Evolutionary conservation across 1,140 invertebrate genomes (phyloP), one percentile per base, ranked within the genome.

Genomic region (Trypoxylus dichotomus): DNA sequence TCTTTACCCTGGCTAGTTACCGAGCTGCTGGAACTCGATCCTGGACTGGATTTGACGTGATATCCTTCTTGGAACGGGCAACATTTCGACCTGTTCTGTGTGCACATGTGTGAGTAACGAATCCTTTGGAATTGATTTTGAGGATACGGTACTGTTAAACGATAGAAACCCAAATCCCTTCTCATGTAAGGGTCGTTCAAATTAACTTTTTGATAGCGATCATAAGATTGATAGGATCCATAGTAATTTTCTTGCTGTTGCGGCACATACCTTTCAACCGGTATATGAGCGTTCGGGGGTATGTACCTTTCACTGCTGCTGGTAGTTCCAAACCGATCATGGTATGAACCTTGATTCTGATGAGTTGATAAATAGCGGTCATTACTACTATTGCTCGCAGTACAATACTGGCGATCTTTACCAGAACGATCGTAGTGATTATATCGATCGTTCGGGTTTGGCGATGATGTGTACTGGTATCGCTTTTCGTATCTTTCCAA

Each of bases 261-360:
- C 0, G 77, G 78, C 24, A 75, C 73, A 19, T 78, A 47, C 79
- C 91, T 87, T 85, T 92, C 91, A 63, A 92, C 91, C 7, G 91
- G 91, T 78, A 91, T 90, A 84, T 92, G 91, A 43, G 91, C 91
- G 74, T 90, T 90, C 3, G 91, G 91, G 1, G 91, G 91, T 76
- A 92, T 89, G 77, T 92, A 92, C 68, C 89, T 87, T 24, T 75
- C 74, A 21, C 27, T 11, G n/a, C 32, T 74, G 72, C 32, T 74
- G 21, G 13, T 74, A 76, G 78, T 82, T 75, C 81, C 80, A 78
- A 80, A 81, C 19, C 78, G 63, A 42, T 78, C 74, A 32, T 77
- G 74, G 29, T 80, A 76, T 0, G 58, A 42, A 32, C 32, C 32
- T 25, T 81, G 78, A 75, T 76, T 79, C 2, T 78, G 76, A 29